Conservation (phyloP, 2,888 invertebrate species). For the Diaperis boleti region DNA sequence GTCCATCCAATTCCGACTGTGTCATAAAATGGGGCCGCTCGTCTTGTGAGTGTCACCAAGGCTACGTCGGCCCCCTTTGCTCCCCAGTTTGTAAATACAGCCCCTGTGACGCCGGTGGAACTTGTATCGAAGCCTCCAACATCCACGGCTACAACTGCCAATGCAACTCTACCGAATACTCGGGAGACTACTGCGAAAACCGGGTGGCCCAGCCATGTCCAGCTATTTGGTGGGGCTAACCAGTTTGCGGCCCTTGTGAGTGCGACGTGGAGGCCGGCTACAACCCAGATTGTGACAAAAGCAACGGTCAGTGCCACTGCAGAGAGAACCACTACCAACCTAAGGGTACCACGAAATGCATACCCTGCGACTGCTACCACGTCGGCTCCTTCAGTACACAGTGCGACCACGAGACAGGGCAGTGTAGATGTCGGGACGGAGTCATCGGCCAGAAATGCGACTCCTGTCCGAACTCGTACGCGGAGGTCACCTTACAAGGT, state of each 20-base stretch:
- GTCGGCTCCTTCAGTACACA: slow-evolving; percentile 85
- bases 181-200: slow-evolving; percentile 80
- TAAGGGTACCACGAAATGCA: slow-evolving; percentile 70
- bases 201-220: slow-evolving; percentile 83
- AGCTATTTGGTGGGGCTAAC: slow-evolving; percentile 94
- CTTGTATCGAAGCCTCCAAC: slow-evolving; percentile 73
- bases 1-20: slow-evolving; percentile 81
- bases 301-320: slow-evolving; percentile 90
- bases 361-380: slow-evolving; percentile 92
- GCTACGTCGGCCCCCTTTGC: slow-evolving; percentile 83
- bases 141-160: slow-evolving; percentile 71
- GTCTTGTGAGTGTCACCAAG: slow-evolving; percentile 75
- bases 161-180: slow-evolving; percentile 81
- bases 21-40: slow-evolving; percentile 74
- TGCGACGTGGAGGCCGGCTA: slow-evolving; percentile 88
- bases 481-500: slow-evolving; percentile 89
- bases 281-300: slow-evolving; percentile 91
- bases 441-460: slow-evolving; percentile 95
- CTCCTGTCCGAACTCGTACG: slow-evolving; percentile 91
- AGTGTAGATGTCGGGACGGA: slow-evolving; percentile 90
- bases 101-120: slow-evolving; percentile 85
- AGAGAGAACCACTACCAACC: slow-evolving; percentile 91
- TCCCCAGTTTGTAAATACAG: slow-evolving; percentile 84
- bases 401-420: slow-evolving; percentile 85
- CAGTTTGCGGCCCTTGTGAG: slow-evolving; percentile 93